Evolutionary conservation across 2,797 vertebrate genomes (phyloP).

Genomic region (Neosilurus hyrtlii): DNA sequence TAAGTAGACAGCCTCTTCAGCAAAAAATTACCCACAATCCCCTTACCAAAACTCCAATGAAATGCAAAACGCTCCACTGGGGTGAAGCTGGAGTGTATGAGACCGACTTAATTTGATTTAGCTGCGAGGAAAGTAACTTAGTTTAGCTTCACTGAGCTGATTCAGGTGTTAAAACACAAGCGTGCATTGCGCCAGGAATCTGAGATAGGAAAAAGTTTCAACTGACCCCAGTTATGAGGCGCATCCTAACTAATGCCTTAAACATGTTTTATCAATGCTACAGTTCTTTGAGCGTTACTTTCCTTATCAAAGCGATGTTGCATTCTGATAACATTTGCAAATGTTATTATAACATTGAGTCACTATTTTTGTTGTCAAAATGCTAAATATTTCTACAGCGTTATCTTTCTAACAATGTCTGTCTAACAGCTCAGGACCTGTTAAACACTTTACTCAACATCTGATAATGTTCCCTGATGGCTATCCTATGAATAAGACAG

Average conservation of each 20-base stretch:
- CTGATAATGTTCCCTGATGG: too few species aligned
- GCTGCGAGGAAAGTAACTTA: background rate
- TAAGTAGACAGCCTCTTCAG: constrained; percentile 40
- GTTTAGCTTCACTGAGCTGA: background rate
- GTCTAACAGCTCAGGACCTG: background rate
- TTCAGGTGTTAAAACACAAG: background rate
- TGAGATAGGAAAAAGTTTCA: background rate
- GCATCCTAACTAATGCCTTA: background rate
- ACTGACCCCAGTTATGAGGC: background rate
- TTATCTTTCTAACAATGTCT: background rate
- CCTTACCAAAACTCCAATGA: constrained; percentile 25
- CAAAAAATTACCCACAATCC: constrained; percentile 41
- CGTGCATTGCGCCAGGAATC: background rate
- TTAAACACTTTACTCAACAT: too few species aligned
- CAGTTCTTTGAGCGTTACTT: background rate
- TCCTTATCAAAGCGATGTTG: background rate
- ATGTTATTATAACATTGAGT: background rate
- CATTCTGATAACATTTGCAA: background rate
- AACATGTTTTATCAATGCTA: background rate
- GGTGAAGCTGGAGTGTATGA: background rate
- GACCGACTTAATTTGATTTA: constrained; percentile 1
- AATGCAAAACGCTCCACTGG: constrained; percentile 18
- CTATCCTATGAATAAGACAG: background rate
- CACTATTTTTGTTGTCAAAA: background rate
- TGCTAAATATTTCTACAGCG: background rate